Conservation (phyloP, 1,140 invertebrate genomes). For the Zaprionus lachaisei region DNA sequence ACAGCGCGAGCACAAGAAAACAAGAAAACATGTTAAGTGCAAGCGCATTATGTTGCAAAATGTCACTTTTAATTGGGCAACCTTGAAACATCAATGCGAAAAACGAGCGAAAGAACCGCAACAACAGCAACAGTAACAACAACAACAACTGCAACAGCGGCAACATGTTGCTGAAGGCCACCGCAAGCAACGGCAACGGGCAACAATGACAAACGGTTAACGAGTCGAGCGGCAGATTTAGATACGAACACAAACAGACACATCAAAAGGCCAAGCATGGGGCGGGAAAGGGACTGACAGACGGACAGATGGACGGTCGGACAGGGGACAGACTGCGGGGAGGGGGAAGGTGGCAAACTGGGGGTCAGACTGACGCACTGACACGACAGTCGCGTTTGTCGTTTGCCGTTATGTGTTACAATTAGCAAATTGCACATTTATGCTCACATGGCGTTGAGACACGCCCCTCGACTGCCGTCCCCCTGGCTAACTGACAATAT, state of each 20-base stretch:
- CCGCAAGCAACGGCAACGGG: conserved; percentile 26
- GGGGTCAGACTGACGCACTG: conserved; percentile 11
- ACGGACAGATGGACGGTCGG: neutral
- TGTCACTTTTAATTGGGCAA: conserved; percentile 82
- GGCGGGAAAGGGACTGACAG: conserved; percentile 36
- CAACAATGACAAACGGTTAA: conserved; percentile 75
- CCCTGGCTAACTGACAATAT: conserved; percentile 67
- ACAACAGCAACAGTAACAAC: conserved; percentile 51
- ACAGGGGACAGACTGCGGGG: neutral
- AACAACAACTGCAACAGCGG: conserved; percentile 25
- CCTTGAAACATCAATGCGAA: conserved; percentile 82
- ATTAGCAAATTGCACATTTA: conserved; percentile 83
- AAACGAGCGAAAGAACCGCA: conserved; percentile 81
- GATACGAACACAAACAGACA: conserved; percentile 53
- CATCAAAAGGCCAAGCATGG: conserved; percentile 37
- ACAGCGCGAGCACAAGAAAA: conserved; percentile 49
- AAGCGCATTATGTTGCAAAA: conserved; percentile 82
- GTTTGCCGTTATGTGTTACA: conserved; percentile 77
- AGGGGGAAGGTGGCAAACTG: neutral
- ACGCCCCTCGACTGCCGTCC: conserved; percentile 16
- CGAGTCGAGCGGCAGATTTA: conserved; percentile 67
- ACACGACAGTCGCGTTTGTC: conserved; percentile 16
- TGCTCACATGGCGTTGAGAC: conserved; percentile 69
- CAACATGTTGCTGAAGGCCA: conserved; percentile 16
- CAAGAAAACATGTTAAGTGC: conserved; percentile 80